These are phyloP conservation scores for Myopa tessellatipennis DNA, from an alignment of 2,888 invertebrate species.

Conservation along the genomic window DNA sequence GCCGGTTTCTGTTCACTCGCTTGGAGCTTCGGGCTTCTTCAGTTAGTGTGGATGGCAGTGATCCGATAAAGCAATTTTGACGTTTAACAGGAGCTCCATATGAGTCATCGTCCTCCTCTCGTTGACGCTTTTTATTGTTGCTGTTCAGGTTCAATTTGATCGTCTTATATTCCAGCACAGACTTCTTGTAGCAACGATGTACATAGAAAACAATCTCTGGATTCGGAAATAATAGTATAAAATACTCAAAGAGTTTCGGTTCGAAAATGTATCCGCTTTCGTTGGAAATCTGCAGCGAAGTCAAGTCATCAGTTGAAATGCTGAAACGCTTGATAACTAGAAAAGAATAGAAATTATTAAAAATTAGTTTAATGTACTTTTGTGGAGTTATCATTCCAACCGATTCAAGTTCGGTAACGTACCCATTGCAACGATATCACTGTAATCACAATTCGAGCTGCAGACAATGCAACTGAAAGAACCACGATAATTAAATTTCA, in stretches of 20 bases:
- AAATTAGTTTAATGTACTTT: neutral
- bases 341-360: conserved; percentile 15
- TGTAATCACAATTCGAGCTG: conserved; percentile 47
- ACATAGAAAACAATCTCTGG: conserved; percentile 60
- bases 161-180: neutral
- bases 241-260: conserved; percentile 59
- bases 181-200: conserved; percentile 52
- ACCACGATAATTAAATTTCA: conserved; percentile 48
- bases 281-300: conserved; percentile 57
- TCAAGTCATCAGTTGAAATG: conserved; percentile 51
- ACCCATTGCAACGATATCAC: conserved; percentile 59
- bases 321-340: conserved; percentile 51
- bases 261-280: conserved; percentile 57
- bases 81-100: conserved; percentile 58
- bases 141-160: neutral
- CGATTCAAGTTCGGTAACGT: conserved; percentile 32
- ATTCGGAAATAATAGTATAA: conserved; percentile 59
- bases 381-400: neutral
- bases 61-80: conserved; percentile 64
- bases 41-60: conserved; percentile 42
- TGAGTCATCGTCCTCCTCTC: conserved; percentile 28
- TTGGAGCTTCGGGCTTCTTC: neutral
- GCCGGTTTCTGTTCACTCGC: too few species aligned
- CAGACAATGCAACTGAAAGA: conserved; percentile 39
- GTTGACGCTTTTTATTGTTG: conserved; percentile 18